A percentile compares a stretch with the other conserved stretches of the same genome.
Conservation (phyloP, 2,888 invertebrate genomes). For the Tiliacea citrago region DNA sequence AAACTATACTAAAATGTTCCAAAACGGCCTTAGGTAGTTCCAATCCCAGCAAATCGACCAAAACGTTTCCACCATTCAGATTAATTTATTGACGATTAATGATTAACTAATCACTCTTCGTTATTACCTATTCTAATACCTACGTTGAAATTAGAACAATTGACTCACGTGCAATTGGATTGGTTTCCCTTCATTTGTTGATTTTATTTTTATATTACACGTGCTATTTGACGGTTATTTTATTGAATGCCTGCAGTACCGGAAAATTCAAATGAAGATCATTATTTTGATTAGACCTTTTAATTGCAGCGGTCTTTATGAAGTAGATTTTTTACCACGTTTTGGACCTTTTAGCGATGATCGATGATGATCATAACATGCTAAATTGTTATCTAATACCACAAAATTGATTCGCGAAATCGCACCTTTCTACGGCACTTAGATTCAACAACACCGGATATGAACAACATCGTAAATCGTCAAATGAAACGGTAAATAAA, state of each 20-base stretch:
- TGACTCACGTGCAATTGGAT: conserved; percentile 38
- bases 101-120: conserved; percentile 48
- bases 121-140: conserved; percentile 31
- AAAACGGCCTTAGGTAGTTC: conserved; percentile 1
- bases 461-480: conserved; percentile 11
- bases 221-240: conserved; percentile 10
- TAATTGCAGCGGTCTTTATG: conserved; percentile 7
- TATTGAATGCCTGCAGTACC: not conserved
- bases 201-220: conserved; percentile 24
- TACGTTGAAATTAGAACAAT: conserved; percentile 43
- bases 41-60: conserved; percentile 34
- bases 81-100: conserved; percentile 55
- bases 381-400: conserved; percentile 15
- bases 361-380: not conserved
- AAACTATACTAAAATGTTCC: conserved; percentile 25
- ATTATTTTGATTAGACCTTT: conserved; percentile 24
- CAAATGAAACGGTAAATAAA: conserved; percentile 52
- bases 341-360: no score
- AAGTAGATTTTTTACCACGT: not conserved
- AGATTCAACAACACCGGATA: conserved; percentile 12
- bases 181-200: conserved; percentile 44
- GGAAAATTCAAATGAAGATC: conserved; percentile 20
- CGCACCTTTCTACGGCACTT: conserved; percentile 6
- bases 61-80: conserved; percentile 41
- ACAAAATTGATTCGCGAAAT: not conserved